phyloP scores from a whole-genome alignment of 2,888 invertebrate species.

The Ophion ellenae region DNA sequence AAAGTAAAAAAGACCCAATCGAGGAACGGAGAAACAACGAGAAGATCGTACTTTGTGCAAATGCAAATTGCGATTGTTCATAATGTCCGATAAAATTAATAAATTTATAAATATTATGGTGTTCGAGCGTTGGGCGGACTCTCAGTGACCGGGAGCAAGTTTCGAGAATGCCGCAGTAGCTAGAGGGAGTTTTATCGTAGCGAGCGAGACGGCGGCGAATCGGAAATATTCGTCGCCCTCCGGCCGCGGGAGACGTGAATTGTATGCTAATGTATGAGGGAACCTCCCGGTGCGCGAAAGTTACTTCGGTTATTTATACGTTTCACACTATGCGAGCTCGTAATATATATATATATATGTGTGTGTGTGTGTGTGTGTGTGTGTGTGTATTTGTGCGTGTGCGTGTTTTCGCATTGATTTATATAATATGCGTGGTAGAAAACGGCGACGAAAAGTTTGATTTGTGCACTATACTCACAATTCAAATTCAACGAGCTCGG shows the following conservation, averaged over 20 bases:
- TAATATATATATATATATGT: conserved; percentile 36
- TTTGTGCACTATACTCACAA: conserved; percentile 54
- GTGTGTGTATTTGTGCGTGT: conserved; percentile 18
- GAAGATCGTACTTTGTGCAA: background rate
- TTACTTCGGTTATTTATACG: conserved; percentile 68
- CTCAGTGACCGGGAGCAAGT: background rate
- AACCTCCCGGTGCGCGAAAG: conserved; percentile 62
- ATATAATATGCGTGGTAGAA: conserved; percentile 24
- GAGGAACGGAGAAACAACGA: background rate
- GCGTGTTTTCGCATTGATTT: background rate
- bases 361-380: conserved; percentile 14
- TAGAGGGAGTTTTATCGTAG: conserved; percentile 14
- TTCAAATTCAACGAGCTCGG: conserved; percentile 28
- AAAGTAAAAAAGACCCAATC: background rate
- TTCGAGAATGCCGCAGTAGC: background rate
- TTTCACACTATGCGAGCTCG: conserved; percentile 58
- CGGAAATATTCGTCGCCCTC: conserved; percentile 68
- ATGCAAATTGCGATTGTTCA: background rate
- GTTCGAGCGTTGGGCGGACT: background rate
- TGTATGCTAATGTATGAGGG: conserved; percentile 69
- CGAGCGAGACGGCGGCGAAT: conserved; percentile 46
- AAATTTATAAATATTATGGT: conserved; percentile 26
- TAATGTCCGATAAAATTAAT: conserved; percentile 15
- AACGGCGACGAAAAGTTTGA: conserved; percentile 59
- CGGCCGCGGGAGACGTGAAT: conserved; percentile 61